phyloP scores from a whole-genome alignment of 2,888 invertebrate genomes.

The Epistrophe grossulariae region DNA sequence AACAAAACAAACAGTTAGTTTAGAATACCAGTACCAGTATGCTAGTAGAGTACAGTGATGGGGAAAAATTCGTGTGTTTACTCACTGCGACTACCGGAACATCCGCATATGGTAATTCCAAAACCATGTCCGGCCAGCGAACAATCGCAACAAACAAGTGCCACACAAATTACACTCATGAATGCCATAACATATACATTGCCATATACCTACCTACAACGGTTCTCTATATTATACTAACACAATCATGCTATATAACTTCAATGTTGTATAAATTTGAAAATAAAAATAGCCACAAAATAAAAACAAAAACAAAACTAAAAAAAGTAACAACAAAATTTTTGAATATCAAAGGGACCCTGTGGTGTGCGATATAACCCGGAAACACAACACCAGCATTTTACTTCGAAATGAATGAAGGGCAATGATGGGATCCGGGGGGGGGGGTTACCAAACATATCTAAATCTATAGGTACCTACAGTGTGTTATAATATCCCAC shows the following conservation, averaged over 20 bases:
- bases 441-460: not conserved
- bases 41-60: not conserved
- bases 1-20: slow-evolving; percentile 8
- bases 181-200: slow-evolving; percentile 35
- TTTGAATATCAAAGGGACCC: slow-evolving; percentile 71
- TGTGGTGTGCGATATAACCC: slow-evolving; percentile 49
- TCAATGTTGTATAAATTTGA: slow-evolving; percentile 32
- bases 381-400: slow-evolving; percentile 61
- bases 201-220: not conserved
- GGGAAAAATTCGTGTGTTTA: slow-evolving; percentile 68
- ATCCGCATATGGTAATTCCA: slow-evolving; percentile 75
- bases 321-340: slow-evolving; percentile 50
- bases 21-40: not conserved
- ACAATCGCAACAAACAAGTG: slow-evolving; percentile 69
- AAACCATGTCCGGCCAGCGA: slow-evolving; percentile 69
- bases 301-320: not conserved
- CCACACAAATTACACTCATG: slow-evolving; percentile 68
- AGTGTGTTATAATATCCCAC: not conserved
- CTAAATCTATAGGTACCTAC: not conserved
- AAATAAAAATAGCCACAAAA: slow-evolving; percentile 47
- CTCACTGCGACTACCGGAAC: slow-evolving; percentile 75
- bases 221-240: not conserved
- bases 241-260: slow-evolving; percentile 5
- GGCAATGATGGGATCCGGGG: not conserved
- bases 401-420: slow-evolving; percentile 22